phyloP scores from a whole-genome alignment of 2,797 vertebrate species.

The Todus mexicanus region DNA sequence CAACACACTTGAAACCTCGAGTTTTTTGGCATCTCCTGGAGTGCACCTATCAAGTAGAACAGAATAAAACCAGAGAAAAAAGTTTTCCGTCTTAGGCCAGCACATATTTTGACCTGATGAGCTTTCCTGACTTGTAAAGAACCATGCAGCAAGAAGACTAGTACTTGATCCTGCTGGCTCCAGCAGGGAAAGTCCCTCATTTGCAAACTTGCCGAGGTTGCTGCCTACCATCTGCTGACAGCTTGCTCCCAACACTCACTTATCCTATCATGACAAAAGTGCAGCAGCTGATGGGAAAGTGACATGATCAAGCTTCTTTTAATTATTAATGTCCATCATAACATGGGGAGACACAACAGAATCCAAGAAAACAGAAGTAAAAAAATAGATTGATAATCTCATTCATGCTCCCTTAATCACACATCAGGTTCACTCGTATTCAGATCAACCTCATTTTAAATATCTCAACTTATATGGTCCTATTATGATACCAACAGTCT shows the following conservation, averaged over 20 bases:
- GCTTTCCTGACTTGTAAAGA: not conserved
- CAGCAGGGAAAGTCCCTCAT: not conserved
- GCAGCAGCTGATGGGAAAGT: not conserved
- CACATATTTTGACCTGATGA: slow-evolving; percentile 1
- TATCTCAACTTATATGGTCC: not conserved
- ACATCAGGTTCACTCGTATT: not conserved
- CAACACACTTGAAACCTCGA: not conserved
- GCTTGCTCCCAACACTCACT: not conserved
- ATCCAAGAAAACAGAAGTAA: not conserved
- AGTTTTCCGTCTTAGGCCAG: not conserved
- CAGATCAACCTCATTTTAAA: not conserved
- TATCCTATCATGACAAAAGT: not conserved
- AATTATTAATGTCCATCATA: not conserved
- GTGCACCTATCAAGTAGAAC: not conserved
- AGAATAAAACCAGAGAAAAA: not conserved
- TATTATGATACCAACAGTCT: not conserved
- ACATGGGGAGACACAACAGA: not conserved
- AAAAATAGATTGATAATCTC: not conserved
- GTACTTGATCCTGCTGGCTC: not conserved
- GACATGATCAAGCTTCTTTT: not conserved
- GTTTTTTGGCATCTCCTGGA: not conserved
- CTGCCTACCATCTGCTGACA: not conserved
- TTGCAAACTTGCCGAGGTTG: not conserved
- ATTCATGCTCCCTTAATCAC: not conserved
- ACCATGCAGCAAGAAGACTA: not conserved